A percentile compares a stretch with the other conserved stretches of the same genome.
Conservation (phyloP, 2,113 vertebrate species). For the Myxocyprinus asiaticus region DNA sequence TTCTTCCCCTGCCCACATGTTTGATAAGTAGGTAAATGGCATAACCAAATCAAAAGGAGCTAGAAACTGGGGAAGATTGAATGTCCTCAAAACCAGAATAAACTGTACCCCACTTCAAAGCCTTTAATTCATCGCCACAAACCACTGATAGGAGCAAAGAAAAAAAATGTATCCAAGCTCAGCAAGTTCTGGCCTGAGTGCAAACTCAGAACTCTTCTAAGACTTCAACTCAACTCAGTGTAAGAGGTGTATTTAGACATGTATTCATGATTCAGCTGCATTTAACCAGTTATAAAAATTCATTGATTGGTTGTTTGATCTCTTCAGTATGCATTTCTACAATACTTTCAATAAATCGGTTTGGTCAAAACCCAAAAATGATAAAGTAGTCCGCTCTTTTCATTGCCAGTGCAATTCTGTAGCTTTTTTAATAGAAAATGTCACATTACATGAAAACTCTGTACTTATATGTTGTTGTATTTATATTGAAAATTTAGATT, state of each 20-base stretch:
- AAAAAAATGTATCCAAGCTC: not conserved
- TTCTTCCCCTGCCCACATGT: constrained; percentile 38
- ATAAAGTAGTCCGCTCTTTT: too few species aligned
- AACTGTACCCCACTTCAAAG: constrained; percentile 38
- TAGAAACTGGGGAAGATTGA: constrained; percentile 46
- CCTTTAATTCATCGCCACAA: not conserved
- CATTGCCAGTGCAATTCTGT: not conserved
- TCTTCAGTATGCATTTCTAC: too few species aligned
- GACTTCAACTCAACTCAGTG: not conserved
- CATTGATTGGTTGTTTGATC: too few species aligned
- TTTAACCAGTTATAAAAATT: too few species aligned
- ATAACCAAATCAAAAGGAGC: constrained; percentile 51
- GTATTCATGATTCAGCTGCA: too few species aligned
- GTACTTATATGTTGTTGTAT: not conserved
- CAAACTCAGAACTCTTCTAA: not conserved
- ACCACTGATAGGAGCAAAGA: not conserved
- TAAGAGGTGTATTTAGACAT: too few species aligned
- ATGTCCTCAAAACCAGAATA: constrained; percentile 37
- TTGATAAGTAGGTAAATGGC: constrained; percentile 27
- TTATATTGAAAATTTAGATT: not conserved
- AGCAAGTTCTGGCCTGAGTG: not conserved
- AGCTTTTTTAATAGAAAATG: not conserved
- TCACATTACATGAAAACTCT: too few species aligned
- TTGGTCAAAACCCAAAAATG: too few species aligned
- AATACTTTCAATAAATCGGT: too few species aligned